Base-by-base conservation (phyloP, 2,113 vertebrate species). In the Tachysurus fulvidraco region DNA sequence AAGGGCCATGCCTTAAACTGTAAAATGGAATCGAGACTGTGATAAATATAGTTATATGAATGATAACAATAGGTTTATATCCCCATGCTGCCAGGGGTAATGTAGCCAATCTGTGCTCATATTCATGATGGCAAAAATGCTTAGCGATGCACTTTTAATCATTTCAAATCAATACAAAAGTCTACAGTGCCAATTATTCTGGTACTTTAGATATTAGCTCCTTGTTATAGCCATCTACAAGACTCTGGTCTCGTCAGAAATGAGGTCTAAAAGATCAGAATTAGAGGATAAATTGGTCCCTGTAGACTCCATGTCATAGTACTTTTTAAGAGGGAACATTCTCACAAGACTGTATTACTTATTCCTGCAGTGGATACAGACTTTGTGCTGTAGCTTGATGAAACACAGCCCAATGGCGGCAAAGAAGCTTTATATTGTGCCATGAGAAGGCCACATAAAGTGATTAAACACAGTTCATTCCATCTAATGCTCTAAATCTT, bases 121-220 rank as follows among this genome's bases (percentile, higher is more conserved):
- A 60, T 14, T 81, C 78, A 60, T 10, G 4, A 60, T 8, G 55
- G 19, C 55, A 81, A 10, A 81, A 81, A 59, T 41, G 57, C 28
- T 60, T 59, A 44, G 30, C 17, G 36, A 25, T 81, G 55, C 28
- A 64, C 71, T 59, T 77, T 85, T 64, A 62, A 50, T n/a, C 21
- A 21, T 62, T 78, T 52, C 8, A 77, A 85, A 85, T 77, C 71
- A 64, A 77, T 85, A 52, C 55, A 50, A 46, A 46, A 44, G 30
- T 46, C 21, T 57, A 74, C 36, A 19, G 11, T 85, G 25, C 69
- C 41, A 62, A 50, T 78, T 50, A 62, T 64, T 30, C 55, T 59
- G 17, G 54, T 84, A 76, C 21, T 84, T 62, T 62, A 30, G 16
- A 46, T 62, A 62, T 77, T 50, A 52, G 25, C 10, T 46, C 41